Percentiles rank a stretch among this genome's conserved stretches.
Evolutionary conservation across 2,888 invertebrate species (phyloP).

Genomic region (Macropis europaea): DNA sequence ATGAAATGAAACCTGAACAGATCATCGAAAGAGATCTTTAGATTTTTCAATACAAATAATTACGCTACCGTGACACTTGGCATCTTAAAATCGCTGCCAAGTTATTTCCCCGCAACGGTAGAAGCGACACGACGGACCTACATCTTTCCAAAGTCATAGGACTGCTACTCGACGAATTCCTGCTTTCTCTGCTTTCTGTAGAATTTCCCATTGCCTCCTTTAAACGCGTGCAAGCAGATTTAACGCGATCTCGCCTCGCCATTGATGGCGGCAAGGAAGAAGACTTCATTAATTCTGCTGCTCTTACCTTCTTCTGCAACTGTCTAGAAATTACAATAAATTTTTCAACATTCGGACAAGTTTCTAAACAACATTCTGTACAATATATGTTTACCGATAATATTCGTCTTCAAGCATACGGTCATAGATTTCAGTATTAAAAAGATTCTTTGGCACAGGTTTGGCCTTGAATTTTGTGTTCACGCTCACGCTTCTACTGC

Average conservation of each 20-base stretch:
- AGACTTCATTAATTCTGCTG: constrained; percentile 85
- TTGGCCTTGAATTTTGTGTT: constrained; percentile 82
- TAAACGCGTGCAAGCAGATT: constrained; percentile 60
- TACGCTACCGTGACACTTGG: constrained; percentile 73
- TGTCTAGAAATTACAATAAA: constrained; percentile 52
- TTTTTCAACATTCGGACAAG: not conserved
- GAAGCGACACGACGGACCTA: constrained; percentile 68
- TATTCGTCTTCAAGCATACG: constrained; percentile 88
- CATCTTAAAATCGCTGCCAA: constrained; percentile 85
- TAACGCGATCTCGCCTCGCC: constrained; percentile 83
- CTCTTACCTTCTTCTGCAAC: constrained; percentile 85
- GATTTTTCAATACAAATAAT: too few relatives aligned
- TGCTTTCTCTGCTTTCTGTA: constrained; percentile 16
- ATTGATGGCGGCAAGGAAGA: constrained; percentile 86
- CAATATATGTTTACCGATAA: constrained; percentile 81
- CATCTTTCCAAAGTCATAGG: constrained; percentile 69
- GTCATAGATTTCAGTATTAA: constrained; percentile 86
- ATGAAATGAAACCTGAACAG: too few relatives aligned
- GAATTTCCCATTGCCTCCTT: constrained; percentile 53
- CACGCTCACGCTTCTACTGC: constrained; percentile 46
- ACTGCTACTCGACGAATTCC: constrained; percentile 15
- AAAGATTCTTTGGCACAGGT: constrained; percentile 86
- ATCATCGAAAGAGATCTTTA: too few relatives aligned
- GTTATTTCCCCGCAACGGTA: constrained; percentile 79
- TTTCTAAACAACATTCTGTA: not conserved